Percentiles rank a stretch among this genome's conserved stretches.
Conservation (phyloP, 2,888 invertebrate genomes). For the Melinaea menophilus region DNA sequence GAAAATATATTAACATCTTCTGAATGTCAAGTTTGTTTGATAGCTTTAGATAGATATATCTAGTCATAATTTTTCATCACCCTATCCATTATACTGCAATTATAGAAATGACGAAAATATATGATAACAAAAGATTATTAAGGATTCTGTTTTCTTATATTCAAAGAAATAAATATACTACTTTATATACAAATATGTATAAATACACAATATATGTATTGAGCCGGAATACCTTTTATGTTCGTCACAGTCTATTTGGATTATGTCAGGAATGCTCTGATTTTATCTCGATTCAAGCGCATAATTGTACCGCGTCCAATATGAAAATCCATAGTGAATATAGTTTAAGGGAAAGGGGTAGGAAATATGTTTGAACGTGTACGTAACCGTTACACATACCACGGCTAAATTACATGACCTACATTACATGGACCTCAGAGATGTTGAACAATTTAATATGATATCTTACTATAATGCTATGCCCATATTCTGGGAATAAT, state of each 20-base stretch:
- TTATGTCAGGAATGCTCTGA: background rate
- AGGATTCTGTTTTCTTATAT: too few species aligned
- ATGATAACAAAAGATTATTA: too few species aligned
- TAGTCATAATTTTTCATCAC: too few species aligned
- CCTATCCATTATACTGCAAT: too few species aligned
- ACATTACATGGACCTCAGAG: conserved; percentile 22
- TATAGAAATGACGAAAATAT: too few species aligned
- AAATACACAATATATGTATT: background rate
- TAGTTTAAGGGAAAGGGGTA: background rate
- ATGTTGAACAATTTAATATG: conserved; percentile 29
- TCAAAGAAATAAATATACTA: background rate
- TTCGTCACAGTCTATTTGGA: conserved; percentile 3
- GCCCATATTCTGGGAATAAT: conserved; percentile 62
- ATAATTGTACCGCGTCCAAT: conserved; percentile 5
- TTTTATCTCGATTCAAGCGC: conserved; percentile 7
- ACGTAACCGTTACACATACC: background rate
- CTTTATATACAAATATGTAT: background rate
- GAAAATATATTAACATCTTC: too few species aligned
- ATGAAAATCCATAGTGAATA: background rate
- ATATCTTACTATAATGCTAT: conserved; percentile 35
- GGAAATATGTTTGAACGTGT: background rate
- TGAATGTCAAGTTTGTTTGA: too few species aligned
- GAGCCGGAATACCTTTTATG: background rate
- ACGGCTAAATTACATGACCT: background rate
- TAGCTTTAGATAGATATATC: too few species aligned